These are phyloP conservation scores for Rhabdornis inornatus DNA, from an alignment of 2,113 vertebrate genomes.

Conservation along the genomic window DNA sequence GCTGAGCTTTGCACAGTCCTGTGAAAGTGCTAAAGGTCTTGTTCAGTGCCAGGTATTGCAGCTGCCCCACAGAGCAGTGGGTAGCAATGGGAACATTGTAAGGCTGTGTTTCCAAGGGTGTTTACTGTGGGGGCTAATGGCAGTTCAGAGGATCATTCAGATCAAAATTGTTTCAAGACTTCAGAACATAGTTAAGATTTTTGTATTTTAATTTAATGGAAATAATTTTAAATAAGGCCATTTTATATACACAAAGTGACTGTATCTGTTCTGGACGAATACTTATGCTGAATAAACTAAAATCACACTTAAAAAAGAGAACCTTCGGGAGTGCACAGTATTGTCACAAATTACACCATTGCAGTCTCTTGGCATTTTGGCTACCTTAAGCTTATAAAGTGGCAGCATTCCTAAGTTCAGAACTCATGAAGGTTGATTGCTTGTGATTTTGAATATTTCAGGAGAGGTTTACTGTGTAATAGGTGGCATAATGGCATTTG, in stretches of 20 bases:
- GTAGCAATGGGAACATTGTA: not conserved
- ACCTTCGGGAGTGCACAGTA: not conserved
- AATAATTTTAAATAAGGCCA: not conserved
- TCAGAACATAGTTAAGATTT: not conserved
- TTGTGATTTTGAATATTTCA: not conserved
- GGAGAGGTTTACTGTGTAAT: not conserved
- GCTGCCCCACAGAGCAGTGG: fast-evolving
- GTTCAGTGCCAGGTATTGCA: not conserved
- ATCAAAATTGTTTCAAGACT: not conserved
- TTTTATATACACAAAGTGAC: not conserved
- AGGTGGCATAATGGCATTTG: not conserved
- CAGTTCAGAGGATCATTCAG: not conserved
- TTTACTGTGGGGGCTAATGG: fast-evolving
- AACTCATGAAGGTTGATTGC: not conserved
- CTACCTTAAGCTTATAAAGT: not conserved
- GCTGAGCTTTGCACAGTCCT: not conserved
- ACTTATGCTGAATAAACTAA: not conserved
- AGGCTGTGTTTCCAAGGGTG: not conserved
- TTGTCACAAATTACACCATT: not conserved
- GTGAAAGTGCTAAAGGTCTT: not conserved
- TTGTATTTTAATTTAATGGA: not conserved
- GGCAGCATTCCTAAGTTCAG: not conserved
- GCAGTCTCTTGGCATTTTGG: not conserved
- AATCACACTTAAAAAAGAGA: not conserved
- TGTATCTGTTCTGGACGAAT: not conserved